A percentile compares a stretch with the other conserved stretches of the same genome.
These are phyloP conservation scores for Forbesichthys papilliferus DNA, from an alignment of 2,113 vertebrate species.

Conservation along the genomic window DNA sequence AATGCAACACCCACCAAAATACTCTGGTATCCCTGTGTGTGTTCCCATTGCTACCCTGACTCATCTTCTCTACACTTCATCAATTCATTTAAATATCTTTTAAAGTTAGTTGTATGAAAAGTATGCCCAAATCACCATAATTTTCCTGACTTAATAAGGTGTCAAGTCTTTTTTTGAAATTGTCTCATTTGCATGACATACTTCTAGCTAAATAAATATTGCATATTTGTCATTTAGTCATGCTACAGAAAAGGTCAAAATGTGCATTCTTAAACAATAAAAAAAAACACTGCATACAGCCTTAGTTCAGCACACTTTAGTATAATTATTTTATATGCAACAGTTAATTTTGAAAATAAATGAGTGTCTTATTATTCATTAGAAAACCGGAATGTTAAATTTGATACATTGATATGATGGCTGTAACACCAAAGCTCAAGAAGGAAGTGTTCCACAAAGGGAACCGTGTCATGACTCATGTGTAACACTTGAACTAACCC, in stretches of 20 bases:
- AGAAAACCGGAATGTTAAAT: background rate
- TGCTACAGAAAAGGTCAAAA: background rate
- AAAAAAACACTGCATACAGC: background rate
- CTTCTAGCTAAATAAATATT: background rate
- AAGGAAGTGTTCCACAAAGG: too few species aligned
- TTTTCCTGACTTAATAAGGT: too few species aligned
- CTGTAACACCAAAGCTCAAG: background rate
- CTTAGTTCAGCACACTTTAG: background rate
- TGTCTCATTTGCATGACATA: background rate
- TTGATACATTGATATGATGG: slow-evolving; percentile 4
- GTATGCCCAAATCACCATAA: too few species aligned
- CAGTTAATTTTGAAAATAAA: background rate
- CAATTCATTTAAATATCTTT: too few species aligned
- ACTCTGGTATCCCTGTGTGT: background rate
- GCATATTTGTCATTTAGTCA: background rate
- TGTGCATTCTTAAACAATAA: background rate
- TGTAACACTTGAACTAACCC: too few species aligned
- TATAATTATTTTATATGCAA: background rate
- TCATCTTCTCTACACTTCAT: too few species aligned
- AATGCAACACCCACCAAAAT: too few species aligned
- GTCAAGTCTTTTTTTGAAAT: background rate
- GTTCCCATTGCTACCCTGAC: background rate
- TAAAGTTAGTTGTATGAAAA: too few species aligned
- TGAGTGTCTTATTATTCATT: background rate
- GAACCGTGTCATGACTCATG: too few species aligned